Evolutionary conservation across 2,888 invertebrate species (phyloP).

Genomic region (Axea sp.): DNA sequence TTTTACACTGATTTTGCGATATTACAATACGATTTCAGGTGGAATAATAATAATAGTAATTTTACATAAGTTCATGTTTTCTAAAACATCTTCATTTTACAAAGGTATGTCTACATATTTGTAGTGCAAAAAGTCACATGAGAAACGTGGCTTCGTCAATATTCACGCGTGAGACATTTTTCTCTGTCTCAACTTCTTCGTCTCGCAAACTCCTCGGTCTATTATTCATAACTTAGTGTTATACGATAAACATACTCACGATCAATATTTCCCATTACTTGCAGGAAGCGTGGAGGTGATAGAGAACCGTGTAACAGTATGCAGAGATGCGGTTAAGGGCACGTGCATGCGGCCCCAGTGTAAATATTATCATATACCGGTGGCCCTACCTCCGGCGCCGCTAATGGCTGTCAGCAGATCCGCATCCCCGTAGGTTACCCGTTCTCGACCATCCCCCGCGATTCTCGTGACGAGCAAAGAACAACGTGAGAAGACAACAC

Average conservation of each 20-base stretch:
- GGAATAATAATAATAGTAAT: too few species aligned
- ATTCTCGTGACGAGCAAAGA: slow-evolving; percentile 50
- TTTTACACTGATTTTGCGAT: too few species aligned
- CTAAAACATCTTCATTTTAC: slow-evolving; percentile 23
- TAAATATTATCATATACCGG: slow-evolving; percentile 98
- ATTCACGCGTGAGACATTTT: slow-evolving; percentile 41
- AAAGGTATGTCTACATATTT: slow-evolving; percentile 32
- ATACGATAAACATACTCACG: slow-evolving; percentile 52
- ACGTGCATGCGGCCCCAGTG: slow-evolving; percentile 95
- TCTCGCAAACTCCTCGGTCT: slow-evolving; percentile 35
- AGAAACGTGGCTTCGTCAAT: slow-evolving; percentile 23
- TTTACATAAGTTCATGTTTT: too few species aligned
- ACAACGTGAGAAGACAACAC: slow-evolving; percentile 39
- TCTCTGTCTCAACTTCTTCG: slow-evolving; percentile 26
- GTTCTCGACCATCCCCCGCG: slow-evolving; percentile 63
- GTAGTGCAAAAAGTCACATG: slow-evolving; percentile 18
- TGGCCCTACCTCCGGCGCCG: slow-evolving; percentile 91
- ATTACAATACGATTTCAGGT: too few species aligned
- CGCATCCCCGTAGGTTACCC: slow-evolving; percentile 69
- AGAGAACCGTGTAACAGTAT: slow-evolving; percentile 97
- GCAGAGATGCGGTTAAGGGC: slow-evolving; percentile 97
- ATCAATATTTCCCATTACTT: slow-evolving; percentile 74
- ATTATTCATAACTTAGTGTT: slow-evolving; percentile 45
- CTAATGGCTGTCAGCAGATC: slow-evolving; percentile 83
- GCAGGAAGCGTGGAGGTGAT: slow-evolving; percentile 96